Base-by-base conservation (phyloP, 1,140 invertebrate species). In the Euglossa dilemma region DNA sequence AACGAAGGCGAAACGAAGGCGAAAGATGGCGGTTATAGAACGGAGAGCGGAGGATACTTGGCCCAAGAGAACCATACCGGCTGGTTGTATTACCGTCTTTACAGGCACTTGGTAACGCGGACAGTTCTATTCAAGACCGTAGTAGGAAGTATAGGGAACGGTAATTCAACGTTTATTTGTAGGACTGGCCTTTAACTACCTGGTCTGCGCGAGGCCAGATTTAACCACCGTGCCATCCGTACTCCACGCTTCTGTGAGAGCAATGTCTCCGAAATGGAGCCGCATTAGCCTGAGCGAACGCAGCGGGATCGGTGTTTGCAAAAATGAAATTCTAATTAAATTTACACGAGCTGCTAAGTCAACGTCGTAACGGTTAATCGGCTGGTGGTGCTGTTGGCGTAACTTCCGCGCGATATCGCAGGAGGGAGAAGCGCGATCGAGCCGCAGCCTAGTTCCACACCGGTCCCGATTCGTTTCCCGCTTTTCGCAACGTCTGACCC, bases 101-200 rank as follows among this genome's bases (percentile, higher is more conserved):
- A 56, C n/a, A 36, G 36, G 52, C 50, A 64, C 50, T 74, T 81
- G 43, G 71, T 56, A 81, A 56, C 75, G 36, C 8, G 43, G 67
- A 63, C 70, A 50, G 50, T 72, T 64, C 50, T 66, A 80, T 80
- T 73, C 78, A 80, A 74, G 59, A 80, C 47, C 57, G 23, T 25
- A 9, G 78, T 28, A 73, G 78, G 70, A 80, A 80, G 6, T 63
- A 73, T 73, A 80, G 47, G 6, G 70, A 73, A 80, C 78, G 73
- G 69, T 80, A 80, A 80, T 80, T 73, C 70, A 73, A 72, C 78
- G 78, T 80, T 80, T 80, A 80, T 80, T 80, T 64, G 78, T 80
- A 59, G 28, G 57, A 28, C 78, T 64, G 50, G 78, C 78, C 78
- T 80, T 80, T 73, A 80, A 73, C 57, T 80, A 64, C 70, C 47